phyloP scores from a whole-genome alignment of 2,888 invertebrate genomes.

The Drosophila nr. perissopoda region DNA sequence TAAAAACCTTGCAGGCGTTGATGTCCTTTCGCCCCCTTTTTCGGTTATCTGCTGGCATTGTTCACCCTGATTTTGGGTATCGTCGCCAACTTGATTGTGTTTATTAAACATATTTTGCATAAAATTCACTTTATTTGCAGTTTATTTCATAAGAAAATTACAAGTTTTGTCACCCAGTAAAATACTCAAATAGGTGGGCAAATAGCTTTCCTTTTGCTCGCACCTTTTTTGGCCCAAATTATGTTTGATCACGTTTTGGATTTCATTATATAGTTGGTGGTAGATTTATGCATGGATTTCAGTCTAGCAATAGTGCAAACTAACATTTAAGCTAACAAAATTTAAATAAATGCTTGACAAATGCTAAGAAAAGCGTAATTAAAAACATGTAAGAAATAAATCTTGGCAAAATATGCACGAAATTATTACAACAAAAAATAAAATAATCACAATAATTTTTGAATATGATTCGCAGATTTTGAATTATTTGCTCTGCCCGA shows the following conservation, averaged over 20 bases:
- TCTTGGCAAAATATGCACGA: not conserved
- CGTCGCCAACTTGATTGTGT: slow-evolving; percentile 66
- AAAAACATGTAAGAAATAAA: not conserved
- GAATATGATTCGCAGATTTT: not conserved
- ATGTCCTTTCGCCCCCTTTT: slow-evolving; percentile 62
- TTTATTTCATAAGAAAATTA: slow-evolving; percentile 76
- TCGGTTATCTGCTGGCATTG: slow-evolving; percentile 51
- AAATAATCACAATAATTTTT: not conserved
- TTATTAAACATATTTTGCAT: slow-evolving; percentile 81
- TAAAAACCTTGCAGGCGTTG: slow-evolving; percentile 73
- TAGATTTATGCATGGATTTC: slow-evolving; percentile 14
- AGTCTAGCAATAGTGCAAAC: not conserved
- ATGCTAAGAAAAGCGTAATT: not conserved
- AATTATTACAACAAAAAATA: not conserved
- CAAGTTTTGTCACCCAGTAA: slow-evolving; percentile 46
- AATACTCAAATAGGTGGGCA: slow-evolving; percentile 3
- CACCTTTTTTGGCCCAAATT: slow-evolving; percentile 67
- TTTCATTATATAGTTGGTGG: slow-evolving; percentile 29
- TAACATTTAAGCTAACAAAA: not conserved
- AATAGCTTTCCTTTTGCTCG: slow-evolving; percentile 46
- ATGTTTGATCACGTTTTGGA: slow-evolving; percentile 79
- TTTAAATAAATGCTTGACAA: not conserved
- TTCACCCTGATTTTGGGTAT: slow-evolving; percentile 41
- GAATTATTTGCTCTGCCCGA: not conserved
- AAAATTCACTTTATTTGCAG: slow-evolving; percentile 78